These are phyloP conservation scores for Synanthedon formicaeformis DNA, from an alignment of 2,888 invertebrate genomes.

Conservation along the genomic window DNA sequence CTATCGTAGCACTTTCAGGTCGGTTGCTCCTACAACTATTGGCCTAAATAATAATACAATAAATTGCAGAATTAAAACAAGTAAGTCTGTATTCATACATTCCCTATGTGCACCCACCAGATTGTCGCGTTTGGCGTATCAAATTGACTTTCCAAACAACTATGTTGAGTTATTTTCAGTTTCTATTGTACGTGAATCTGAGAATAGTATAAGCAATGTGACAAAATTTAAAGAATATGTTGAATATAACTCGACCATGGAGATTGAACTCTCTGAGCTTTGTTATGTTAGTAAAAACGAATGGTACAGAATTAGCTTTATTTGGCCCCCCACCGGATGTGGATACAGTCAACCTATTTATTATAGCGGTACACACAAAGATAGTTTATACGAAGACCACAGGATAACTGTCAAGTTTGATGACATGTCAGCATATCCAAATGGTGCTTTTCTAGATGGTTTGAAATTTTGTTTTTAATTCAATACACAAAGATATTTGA, in stretches of 20 bases:
- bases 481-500: too few species aligned
- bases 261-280: constrained; percentile 49
- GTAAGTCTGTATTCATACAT: constrained; percentile 57
- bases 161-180: constrained; percentile 56
- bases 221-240: constrained; percentile 46
- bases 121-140: constrained; percentile 47
- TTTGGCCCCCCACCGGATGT: constrained; percentile 43
- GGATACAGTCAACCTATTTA: constrained; percentile 16
- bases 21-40: constrained; percentile 49
- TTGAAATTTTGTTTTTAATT: constrained; percentile 51
- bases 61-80: constrained; percentile 43
- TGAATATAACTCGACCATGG: constrained; percentile 53
- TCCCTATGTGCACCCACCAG: constrained; percentile 55
- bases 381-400: constrained; percentile 34
- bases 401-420: constrained; percentile 55
- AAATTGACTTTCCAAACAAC: constrained; percentile 31
- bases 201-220: constrained; percentile 39
- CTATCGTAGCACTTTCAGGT: constrained; percentile 44
- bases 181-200: constrained; percentile 38
- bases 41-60: constrained; percentile 39
- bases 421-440: constrained; percentile 31
- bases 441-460: constrained; percentile 54
- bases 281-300: constrained; percentile 51
- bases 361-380: constrained; percentile 17
- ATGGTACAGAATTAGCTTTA: constrained; percentile 55